A percentile compares a stretch with the other conserved stretches of the same genome.
These are phyloP conservation scores for Drosophila repleta DNA, from an alignment of 1,140 invertebrate genomes.

Conservation along the genomic window DNA sequence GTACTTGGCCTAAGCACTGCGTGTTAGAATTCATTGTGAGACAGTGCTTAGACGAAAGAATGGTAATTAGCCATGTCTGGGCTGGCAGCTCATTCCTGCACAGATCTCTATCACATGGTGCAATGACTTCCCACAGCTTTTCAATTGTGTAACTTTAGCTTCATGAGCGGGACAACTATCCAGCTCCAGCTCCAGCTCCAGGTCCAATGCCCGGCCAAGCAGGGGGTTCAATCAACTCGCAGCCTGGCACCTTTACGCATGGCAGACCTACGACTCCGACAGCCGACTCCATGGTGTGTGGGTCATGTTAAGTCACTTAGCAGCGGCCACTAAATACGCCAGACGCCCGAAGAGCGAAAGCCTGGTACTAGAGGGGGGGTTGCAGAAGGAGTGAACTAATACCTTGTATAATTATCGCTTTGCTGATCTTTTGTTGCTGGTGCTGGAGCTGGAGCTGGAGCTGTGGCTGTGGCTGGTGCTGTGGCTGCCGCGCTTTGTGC, in stretches of 20 bases:
- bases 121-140: constrained; percentile 74
- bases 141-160: constrained; percentile 78
- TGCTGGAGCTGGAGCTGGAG: constrained; percentile 1
- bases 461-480: constrained; percentile 22
- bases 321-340: constrained; percentile 43
- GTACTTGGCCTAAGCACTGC: constrained; percentile 24
- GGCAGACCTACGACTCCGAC: constrained; percentile 44
- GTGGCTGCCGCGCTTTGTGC: constrained; percentile 41
- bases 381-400: constrained; percentile 60
- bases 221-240: constrained; percentile 72
- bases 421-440: constrained; percentile 65
- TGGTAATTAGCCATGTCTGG: constrained; percentile 70
- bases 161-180: not conserved
- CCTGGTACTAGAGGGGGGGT: not conserved
- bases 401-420: constrained; percentile 80
- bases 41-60: constrained; percentile 70
- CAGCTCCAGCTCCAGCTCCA: too few species aligned
- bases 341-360: not conserved
- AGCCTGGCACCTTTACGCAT: constrained; percentile 78
- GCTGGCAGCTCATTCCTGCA: constrained; percentile 28
- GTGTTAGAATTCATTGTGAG: constrained; percentile 78
- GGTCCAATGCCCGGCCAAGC: constrained; percentile 42
- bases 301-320: constrained; percentile 73
- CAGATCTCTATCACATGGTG: constrained; percentile 71
- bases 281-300: constrained; percentile 29